Percentiles rank a stretch among this genome's conserved stretches.
These are phyloP conservation scores for Pteronura brasiliensis DNA, from an alignment of 2,113 vertebrate species.

Conservation along the genomic window DNA sequence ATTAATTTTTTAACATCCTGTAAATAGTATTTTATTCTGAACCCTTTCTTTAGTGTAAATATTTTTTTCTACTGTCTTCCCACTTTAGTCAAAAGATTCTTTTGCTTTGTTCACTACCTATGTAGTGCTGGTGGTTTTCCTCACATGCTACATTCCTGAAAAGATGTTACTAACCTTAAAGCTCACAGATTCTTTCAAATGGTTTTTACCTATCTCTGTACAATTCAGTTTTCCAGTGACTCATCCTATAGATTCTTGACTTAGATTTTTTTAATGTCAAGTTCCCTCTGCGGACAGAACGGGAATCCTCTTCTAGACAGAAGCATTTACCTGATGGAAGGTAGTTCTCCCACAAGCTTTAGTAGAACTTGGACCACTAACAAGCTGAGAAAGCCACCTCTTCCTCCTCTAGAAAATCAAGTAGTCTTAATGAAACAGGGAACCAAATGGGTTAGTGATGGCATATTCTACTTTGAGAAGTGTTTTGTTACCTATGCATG, in stretches of 20 bases:
- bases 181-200: background rate
- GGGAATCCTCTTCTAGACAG: background rate
- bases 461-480: background rate
- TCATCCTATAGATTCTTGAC: background rate
- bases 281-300: background rate
- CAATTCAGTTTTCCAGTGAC: background rate
- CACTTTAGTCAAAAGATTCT: background rate
- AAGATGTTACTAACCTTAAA: background rate
- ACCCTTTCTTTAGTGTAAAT: conserved; percentile 69
- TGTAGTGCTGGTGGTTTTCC: background rate
- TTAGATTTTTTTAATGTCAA: background rate
- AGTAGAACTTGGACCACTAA: background rate
- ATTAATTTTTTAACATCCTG: background rate
- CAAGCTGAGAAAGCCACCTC: background rate
- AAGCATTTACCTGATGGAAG: background rate
- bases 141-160: background rate
- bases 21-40: conserved; percentile 65
- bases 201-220: background rate
- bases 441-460: background rate
- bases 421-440: background rate
- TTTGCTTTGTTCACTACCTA: background rate
- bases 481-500: background rate
- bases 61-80: conserved; percentile 53
- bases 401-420: background rate
- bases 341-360: background rate